A percentile compares a stretch with the other conserved stretches of the same genome.
phyloP scores from a whole-genome alignment of 2,113 vertebrate species.

The Burhinus bistriatus region DNA sequence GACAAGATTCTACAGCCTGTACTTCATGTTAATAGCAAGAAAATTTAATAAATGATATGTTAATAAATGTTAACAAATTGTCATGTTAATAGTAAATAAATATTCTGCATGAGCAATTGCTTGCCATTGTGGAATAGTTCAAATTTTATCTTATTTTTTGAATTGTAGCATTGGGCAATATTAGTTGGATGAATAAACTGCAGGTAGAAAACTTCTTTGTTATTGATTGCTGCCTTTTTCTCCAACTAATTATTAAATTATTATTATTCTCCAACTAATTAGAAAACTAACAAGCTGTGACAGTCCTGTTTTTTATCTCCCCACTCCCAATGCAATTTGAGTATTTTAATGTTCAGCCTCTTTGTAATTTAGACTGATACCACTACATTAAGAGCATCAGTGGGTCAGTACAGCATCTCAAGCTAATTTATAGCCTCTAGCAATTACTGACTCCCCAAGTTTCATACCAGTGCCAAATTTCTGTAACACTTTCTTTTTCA shows the following conservation, averaged over 20 bases:
- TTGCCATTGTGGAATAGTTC: neutral
- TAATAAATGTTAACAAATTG: neutral
- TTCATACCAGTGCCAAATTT: slow-evolving; percentile 1
- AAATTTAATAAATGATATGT: neutral
- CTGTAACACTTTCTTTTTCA: neutral
- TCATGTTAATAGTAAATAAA: neutral
- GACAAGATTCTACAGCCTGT: neutral
- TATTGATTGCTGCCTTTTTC: neutral
- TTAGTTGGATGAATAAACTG: neutral
- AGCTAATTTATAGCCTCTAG: neutral
- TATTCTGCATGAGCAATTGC: neutral
- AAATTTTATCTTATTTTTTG: neutral
- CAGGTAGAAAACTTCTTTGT: neutral
- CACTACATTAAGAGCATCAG: neutral
- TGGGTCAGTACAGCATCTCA: neutral
- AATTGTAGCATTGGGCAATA: neutral
- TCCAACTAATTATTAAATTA: neutral
- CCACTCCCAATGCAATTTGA: neutral
- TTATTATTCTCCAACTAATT: too few relatives aligned
- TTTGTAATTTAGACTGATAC: neutral
- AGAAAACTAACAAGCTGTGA: neutral
- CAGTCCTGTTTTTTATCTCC: neutral
- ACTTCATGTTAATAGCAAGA: neutral
- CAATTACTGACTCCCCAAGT: neutral
- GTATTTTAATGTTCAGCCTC: neutral